Percentiles rank a stretch among this genome's conserved stretches.
Evolutionary conservation across 2,113 vertebrate genomes (phyloP).

Genomic region (Chaenocephalus aceratus): DNA sequence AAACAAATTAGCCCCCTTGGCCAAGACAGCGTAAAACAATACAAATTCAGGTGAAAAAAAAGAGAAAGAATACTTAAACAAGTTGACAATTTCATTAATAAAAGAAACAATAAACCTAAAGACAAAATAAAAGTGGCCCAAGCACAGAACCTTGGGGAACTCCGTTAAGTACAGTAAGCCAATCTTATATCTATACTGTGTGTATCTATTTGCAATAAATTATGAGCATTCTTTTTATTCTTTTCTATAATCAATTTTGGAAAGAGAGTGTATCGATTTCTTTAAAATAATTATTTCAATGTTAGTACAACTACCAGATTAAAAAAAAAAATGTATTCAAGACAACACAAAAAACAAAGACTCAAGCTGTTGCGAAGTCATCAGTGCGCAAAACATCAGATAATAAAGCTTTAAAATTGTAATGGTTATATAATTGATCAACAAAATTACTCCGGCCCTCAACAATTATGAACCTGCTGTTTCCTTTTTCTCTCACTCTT

Average conservation of each 20-base stretch:
- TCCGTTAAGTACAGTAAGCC: neutral
- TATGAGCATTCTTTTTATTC: neutral
- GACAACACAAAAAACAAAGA: too few relatives aligned
- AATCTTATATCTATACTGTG: neutral
- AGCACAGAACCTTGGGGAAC: neutral
- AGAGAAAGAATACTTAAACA: neutral
- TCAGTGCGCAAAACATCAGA: too few relatives aligned
- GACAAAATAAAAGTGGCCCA: conserved; percentile 1
- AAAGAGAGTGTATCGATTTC: neutral
- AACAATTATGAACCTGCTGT: neutral
- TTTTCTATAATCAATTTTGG: neutral
- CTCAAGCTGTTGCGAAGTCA: too few relatives aligned
- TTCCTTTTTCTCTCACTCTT: conserved; percentile 15
- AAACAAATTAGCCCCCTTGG: too few relatives aligned
- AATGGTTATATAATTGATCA: neutral
- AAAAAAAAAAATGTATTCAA: too few relatives aligned
- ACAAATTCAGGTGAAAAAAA: neutral
- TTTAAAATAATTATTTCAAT: neutral
- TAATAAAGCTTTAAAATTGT: neutral
- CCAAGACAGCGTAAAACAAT: neutral
- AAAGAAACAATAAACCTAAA: neutral
- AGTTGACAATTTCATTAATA: neutral
- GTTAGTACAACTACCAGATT: neutral
- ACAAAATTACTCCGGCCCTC: neutral
- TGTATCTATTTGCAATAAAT: neutral